Conservation (phyloP, 1,140 invertebrate genomes). For the Temnothorax nylanderi region DNA sequence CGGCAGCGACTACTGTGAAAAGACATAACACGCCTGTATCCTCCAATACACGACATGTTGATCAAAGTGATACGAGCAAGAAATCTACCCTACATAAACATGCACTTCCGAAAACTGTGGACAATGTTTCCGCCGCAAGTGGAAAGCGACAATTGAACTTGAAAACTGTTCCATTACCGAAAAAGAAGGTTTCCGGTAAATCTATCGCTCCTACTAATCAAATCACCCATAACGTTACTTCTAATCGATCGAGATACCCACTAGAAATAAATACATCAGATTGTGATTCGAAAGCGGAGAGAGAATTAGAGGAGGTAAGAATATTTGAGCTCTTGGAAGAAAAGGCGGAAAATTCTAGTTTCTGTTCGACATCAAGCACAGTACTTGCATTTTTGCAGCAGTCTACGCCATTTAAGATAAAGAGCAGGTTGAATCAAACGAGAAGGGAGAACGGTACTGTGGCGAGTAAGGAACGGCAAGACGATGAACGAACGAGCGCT, state of each 20-base stretch:
- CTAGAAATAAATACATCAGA: slow-evolving; percentile 83
- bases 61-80: slow-evolving; percentile 71
- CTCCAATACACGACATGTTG: background rate
- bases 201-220: slow-evolving; percentile 77
- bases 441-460: background rate
- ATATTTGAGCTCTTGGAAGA: slow-evolving; percentile 91
- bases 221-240: slow-evolving; percentile 71
- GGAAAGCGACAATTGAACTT: slow-evolving; percentile 70
- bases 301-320: slow-evolving; percentile 87
- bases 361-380: slow-evolving; percentile 90
- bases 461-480: background rate
- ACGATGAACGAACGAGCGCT: background rate
- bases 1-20: slow-evolving; percentile 13
- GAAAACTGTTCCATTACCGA: slow-evolving; percentile 73
- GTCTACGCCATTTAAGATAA: slow-evolving; percentile 83
- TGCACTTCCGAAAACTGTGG: slow-evolving; percentile 7
- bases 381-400: slow-evolving; percentile 87
- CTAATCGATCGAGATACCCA: slow-evolving; percentile 57
- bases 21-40: slow-evolving; percentile 83
- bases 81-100: slow-evolving; percentile 43
- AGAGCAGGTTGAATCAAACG: slow-evolving; percentile 25
- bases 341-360: slow-evolving; percentile 89
- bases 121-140: background rate
- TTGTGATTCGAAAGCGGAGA: slow-evolving; percentile 81
- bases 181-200: slow-evolving; percentile 68